phyloP scores from a whole-genome alignment of 1,140 invertebrate genomes.

The Pogonus chalceus region DNA sequence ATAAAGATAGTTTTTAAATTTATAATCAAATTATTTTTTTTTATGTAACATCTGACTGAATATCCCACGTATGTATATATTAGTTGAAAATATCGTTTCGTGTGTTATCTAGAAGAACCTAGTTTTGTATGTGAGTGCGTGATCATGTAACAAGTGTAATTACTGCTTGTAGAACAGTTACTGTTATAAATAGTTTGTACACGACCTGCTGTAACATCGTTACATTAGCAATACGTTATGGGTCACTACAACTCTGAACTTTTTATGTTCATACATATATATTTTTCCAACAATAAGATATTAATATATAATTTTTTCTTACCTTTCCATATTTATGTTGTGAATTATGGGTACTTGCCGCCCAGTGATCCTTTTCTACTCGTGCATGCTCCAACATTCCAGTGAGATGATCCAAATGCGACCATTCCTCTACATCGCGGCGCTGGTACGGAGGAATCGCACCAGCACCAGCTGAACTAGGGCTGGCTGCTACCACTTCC shows the following conservation, averaged over 20 bases:
- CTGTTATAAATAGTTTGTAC: not conserved
- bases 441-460: conserved; percentile 36
- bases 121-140: not conserved
- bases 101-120: too few species aligned
- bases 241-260: too few species aligned
- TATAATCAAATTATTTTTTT: too few species aligned
- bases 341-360: conserved; percentile 36
- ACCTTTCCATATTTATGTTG: conserved; percentile 45
- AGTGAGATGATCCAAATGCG: conserved; percentile 39
- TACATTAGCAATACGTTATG: not conserved
- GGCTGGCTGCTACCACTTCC: conserved; percentile 41
- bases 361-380: conserved; percentile 43
- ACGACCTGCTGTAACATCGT: not conserved
- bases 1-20: too few species aligned
- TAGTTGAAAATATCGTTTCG: too few species aligned
- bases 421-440: conserved; percentile 45
- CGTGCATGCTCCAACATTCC: conserved; percentile 42
- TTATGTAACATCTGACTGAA: too few species aligned
- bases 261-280: too few species aligned
- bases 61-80: too few species aligned
- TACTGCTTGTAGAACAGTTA: not conserved
- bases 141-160: not conserved
- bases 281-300: too few species aligned
- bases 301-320: too few species aligned
- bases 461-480: conserved; percentile 24